Evolutionary conservation across 2,113 vertebrate genomes (phyloP), one percentile per base, ranked within the genome.

Genomic region (Hydropotes inermis): DNA sequence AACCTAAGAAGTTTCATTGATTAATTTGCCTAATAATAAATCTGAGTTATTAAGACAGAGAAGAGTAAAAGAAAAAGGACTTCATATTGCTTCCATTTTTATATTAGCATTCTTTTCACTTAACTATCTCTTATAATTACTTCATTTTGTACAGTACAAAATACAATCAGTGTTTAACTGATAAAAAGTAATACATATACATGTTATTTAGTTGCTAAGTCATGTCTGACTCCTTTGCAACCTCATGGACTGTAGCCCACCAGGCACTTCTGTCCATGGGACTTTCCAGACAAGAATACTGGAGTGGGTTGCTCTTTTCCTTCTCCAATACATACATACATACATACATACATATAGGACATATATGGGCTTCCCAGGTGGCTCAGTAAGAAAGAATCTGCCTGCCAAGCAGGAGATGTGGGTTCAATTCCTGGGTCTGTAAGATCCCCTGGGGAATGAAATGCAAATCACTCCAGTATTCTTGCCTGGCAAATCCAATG

Each of bases 71-170:
- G 94, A 81, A 95, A 89, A 1, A 93, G 61, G 47, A 94, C 52
- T 84, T 97, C 45, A 89, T 11, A 84, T 15, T 86, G 55, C 61
- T 85, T 92, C 19, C 50, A 58, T 89, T 95, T 81, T 67, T 33
- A 93, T 67, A 61, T 61, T 84, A 91, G 15, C 43, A 91, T 84
- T 88, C 30, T 91, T 91, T 96, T 96, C 28, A 90, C 28, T 84
- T 74, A 78, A 64, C 52, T 83, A 50, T 47, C 17, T 81, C 81
- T 93, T 39, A 55, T 85, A 86, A 95, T 57, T 92, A 89, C 15
- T 79, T 6, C 45, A 88, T 70, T 60, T 64, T 92, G 1, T 45
- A 93, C 2, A 82, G 33, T 60, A 83, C 13, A 85, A 78, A 95
- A 84, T 81, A 84, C 0, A 94, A 28, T 52, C 85, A 92, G 6